Evolutionary conservation across 2,888 invertebrate species (phyloP), one percentile per base, ranked within the genome.

Genomic region (Zaprionus lineosus): DNA sequence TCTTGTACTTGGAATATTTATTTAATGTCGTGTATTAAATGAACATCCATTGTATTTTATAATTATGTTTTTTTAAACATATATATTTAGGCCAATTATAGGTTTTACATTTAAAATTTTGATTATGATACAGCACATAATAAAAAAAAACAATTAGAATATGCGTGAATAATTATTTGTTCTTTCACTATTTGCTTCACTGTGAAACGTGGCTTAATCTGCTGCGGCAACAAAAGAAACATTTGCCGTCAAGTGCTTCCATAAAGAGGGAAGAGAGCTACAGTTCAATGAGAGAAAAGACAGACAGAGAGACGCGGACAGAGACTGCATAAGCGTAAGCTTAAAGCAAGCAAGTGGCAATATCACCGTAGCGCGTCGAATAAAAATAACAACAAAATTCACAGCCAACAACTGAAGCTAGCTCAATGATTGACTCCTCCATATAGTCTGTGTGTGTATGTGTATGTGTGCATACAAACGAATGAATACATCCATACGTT

Each of bases 341-440:
- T 58, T 61, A 51, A 65, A 37, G 51, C 46, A 52, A 65, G 78
- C 83, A 78, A 84, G 84, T 78, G 78, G 84, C 82, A 82, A 77
- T 84, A 78, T 77, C 82, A 84, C 50, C 44, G 48, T 40, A 67
- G 11, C 47, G 65, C 34, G 52, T 24, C 61, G 51, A 39, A 8
- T 26, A 51, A 8, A 41, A 43, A 51, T 12, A 39, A 39, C 40
- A 40, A 34, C 37, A 37, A 28, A 11, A 58, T 3, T 3, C 21
- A 64, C 11, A 19, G 8, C 16, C 39, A 56, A 18, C 40, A 40
- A 33, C 19, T 41, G 39, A 64, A 50, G 71, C 67, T 58, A 65
- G 41, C 65, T 34, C 60, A 72, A 31, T 46, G 50, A 43, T 60
- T 72, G 51, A 63, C 37, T 44, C 75, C 55, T 59, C 51, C 59